Percentiles rank a stretch among this genome's conserved stretches.
These are phyloP conservation scores for Datnioides undecimradiatus DNA, from an alignment of 2,113 vertebrate genomes.

Conservation along the genomic window DNA sequence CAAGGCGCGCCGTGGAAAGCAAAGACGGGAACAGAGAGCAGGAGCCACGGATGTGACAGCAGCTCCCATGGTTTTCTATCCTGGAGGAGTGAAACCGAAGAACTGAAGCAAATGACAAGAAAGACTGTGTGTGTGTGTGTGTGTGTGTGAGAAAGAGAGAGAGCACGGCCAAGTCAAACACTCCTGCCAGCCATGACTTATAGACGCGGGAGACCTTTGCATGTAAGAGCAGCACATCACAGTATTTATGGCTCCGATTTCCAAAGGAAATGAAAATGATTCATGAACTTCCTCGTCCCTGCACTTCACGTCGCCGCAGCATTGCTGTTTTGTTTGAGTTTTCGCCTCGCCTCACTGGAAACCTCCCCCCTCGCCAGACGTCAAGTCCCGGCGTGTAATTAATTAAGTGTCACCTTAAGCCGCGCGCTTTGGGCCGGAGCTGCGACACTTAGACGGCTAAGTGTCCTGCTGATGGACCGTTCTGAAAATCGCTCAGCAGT, in stretches of 20 bases:
- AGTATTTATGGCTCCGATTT: background rate
- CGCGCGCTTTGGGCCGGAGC: no score
- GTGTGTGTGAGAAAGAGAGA: background rate
- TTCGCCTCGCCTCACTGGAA: background rate
- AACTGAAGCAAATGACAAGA: background rate
- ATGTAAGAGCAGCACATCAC: background rate
- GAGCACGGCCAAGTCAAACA: slow-evolving; percentile 31
- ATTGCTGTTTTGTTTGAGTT: background rate
- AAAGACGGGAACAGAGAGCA: background rate
- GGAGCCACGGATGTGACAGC: background rate
- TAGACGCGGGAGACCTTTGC: background rate
- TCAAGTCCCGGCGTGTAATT: no score
- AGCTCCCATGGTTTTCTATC: background rate
- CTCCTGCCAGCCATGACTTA: slow-evolving; percentile 14
- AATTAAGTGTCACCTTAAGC: no score
- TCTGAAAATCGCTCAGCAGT: no score
- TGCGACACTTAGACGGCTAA: no score
- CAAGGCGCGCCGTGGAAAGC: background rate
- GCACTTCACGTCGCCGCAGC: background rate
- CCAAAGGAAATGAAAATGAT: slow-evolving; percentile 23
- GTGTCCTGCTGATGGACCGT: no score
- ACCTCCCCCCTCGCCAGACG: background rate
- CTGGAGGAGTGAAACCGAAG: slow-evolving; percentile 14
- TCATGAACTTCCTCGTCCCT: background rate
- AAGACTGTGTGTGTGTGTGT: background rate